These are phyloP conservation scores for Drosophila repleta DNA, from an alignment of 1,140 invertebrate genomes.

Conservation along the genomic window DNA sequence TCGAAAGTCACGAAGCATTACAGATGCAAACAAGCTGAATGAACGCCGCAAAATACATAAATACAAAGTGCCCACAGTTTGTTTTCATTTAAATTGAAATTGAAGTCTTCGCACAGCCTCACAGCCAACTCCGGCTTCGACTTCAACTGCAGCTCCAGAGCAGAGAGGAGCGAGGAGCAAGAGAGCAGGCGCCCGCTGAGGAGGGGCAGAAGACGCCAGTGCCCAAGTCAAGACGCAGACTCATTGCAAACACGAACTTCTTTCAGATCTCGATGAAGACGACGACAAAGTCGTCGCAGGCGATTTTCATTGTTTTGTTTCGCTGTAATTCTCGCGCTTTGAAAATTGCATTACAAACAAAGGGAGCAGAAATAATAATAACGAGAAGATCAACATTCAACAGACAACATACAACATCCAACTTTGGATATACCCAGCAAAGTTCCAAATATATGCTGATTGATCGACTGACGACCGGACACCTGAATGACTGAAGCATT, in stretches of 20 bases:
- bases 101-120: conserved; percentile 56
- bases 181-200: conserved; percentile 31
- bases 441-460: not conserved
- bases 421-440: conserved; percentile 20
- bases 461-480: no score
- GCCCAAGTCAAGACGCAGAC: conserved; percentile 60
- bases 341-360: conserved; percentile 82
- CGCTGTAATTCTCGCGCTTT: conserved; percentile 78
- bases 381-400: conserved; percentile 3
- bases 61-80: conserved; percentile 80
- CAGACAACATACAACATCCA: no score
- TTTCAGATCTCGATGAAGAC: conserved; percentile 12
- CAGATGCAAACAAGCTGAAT: conserved; percentile 81
- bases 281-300: conserved; percentile 36
- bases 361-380: conserved; percentile 56
- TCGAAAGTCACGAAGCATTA: conserved; percentile 79
- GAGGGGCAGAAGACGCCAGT: conserved; percentile 52
- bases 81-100: conserved; percentile 82
- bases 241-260: conserved; percentile 58
- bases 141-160: conserved; percentile 18
- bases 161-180: not conserved
- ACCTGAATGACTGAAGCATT: no score
- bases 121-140: conserved; percentile 14
- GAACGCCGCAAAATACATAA: conserved; percentile 77
- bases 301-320: conserved; percentile 77